phyloP scores from a whole-genome alignment of 2,888 invertebrate genomes.

The Congeria kusceri region DNA sequence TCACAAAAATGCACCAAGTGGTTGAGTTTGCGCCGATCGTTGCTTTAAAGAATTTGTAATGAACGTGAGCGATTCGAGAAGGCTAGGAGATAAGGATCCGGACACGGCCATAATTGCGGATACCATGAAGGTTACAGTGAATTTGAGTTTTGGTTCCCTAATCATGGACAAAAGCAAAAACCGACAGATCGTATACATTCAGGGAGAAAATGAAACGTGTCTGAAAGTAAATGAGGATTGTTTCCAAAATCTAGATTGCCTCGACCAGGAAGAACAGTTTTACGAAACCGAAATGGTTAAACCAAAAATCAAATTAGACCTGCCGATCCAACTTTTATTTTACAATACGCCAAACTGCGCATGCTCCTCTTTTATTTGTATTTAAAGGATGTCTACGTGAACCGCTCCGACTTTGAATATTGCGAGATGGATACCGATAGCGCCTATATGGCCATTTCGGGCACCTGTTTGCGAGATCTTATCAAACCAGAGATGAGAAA shows the following conservation, averaged over 20 bases:
- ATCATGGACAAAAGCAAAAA: conserved; percentile 39
- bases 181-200: too few relatives aligned
- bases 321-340: conserved; percentile 44
- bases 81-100: conserved; percentile 30
- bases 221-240: conserved; percentile 25
- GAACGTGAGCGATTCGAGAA: conserved; percentile 47
- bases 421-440: too few relatives aligned
- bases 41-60: too few relatives aligned
- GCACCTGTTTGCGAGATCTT: too few relatives aligned
- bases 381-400: conserved; percentile 1
- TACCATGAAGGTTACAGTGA: conserved; percentile 49
- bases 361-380: conserved; percentile 39
- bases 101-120: conserved; percentile 42
- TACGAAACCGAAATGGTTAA: too few relatives aligned
- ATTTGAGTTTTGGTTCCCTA: conserved; percentile 43
- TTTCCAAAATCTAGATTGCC: conserved; percentile 16
- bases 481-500: too few relatives aligned
- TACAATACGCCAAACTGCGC: too few relatives aligned
- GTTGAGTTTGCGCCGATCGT: conserved; percentile 32
- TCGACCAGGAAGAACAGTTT: conserved; percentile 38
- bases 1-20: conserved; percentile 40
- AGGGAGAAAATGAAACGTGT: conserved; percentile 14
- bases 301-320: conserved; percentile 28
- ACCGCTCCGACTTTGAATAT: too few relatives aligned
- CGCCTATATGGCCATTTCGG: neutral